Evolutionary conservation across 2,888 invertebrate species (phyloP).

Genomic region (Anorthoa munda): DNA sequence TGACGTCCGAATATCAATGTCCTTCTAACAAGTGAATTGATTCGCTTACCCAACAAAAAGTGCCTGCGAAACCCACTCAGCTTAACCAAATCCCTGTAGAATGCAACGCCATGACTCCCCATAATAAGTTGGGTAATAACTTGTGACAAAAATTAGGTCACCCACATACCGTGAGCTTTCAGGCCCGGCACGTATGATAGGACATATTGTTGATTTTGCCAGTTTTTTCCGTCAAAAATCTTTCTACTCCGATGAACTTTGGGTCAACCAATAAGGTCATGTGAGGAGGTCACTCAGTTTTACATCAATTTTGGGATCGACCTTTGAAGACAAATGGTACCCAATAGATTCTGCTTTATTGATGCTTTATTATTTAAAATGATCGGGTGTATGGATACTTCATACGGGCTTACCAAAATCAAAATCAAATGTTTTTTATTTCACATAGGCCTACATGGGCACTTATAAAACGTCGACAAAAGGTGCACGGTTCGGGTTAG

Average conservation of each 20-base stretch:
- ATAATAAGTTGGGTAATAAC: slow-evolving; percentile 78
- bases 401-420: too few relatives aligned
- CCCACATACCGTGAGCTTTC: slow-evolving; percentile 70
- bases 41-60: slow-evolving; percentile 64
- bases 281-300: slow-evolving; percentile 39
- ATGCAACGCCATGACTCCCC: slow-evolving; percentile 71
- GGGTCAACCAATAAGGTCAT: slow-evolving; percentile 45
- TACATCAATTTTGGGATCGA: slow-evolving; percentile 23
- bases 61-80: slow-evolving; percentile 56
- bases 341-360: background rate
- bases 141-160: slow-evolving; percentile 80
- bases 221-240: slow-evolving; percentile 60
- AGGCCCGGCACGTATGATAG: slow-evolving; percentile 65
- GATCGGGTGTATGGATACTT: too few relatives aligned
- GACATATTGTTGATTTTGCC: slow-evolving; percentile 64
- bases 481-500: too few relatives aligned
- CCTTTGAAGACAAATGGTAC: background rate
- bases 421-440: too few relatives aligned
- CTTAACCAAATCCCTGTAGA: slow-evolving; percentile 74
- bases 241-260: slow-evolving; percentile 41
- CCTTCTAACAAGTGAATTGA: slow-evolving; percentile 57
- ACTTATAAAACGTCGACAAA: too few relatives aligned
- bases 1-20: slow-evolving; percentile 31
- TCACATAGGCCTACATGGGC: too few relatives aligned
- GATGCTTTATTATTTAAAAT: too few relatives aligned